Evolutionary conservation across 1,140 invertebrate genomes (phyloP), one percentile per base, ranked within the genome.

Genomic region (Heliconius hewitsoni): DNA sequence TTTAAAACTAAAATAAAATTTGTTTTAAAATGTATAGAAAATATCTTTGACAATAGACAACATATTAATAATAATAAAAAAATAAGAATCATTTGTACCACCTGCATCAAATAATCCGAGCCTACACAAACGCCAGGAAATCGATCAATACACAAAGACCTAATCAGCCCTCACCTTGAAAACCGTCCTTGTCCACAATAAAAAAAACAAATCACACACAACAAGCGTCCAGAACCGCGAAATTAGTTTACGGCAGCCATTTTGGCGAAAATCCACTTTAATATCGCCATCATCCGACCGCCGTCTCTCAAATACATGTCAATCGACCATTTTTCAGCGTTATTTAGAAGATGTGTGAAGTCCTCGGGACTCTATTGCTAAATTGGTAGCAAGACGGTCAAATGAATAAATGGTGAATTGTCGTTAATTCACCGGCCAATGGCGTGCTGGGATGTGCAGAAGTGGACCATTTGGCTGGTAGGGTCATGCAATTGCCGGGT

Each of bases 361-460:
- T 76, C 73, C 72, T 76, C 78, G 71, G 74, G 74, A 78, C 78
- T 88, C 85, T 90, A 88, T 86, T 85, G 87, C 85, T 91, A 90
- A 93, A 92, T 94, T 92, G 92, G 89, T 82, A 84, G 79, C 84
- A 85, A 78, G 90, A 91, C 86, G 86, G 87, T 89, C 88, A 90
- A 88, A 89, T 87, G 87, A 90, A 90, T 91, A 92, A 93, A 87
- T 88, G 88, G 86, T 88, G 88, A 85, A 89, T 91, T 91, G 86
- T 89, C 83, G 86, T 90, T 94, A 94, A 94, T 93, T 92, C 87
- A 55, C 86, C 85, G 87, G 78, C 92, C 91, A 94, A 94, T 94
- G 66, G 91, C 85, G 82, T 50, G 82, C 81, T 74, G 66, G 82
- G 85, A 86, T 86, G 87, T 77, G 76, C 84, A 79, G 90, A 91